phyloP scores from a whole-genome alignment of 2,888 invertebrate genomes.

The Parthenolecanium corni region DNA sequence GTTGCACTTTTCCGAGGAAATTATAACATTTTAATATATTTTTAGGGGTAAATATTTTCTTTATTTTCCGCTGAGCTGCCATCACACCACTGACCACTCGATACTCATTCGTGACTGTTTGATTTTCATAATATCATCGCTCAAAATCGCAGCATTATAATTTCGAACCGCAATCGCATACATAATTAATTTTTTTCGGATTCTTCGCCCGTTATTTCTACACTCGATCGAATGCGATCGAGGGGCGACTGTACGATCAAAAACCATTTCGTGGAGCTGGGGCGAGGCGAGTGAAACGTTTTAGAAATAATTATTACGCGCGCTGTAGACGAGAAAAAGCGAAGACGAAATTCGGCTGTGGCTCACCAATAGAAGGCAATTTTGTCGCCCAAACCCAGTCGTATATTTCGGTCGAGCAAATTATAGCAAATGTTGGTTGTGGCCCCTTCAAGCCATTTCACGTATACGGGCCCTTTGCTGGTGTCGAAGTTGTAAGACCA shows the following conservation, averaged over 20 bases:
- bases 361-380: slow-evolving; percentile 91
- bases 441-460: slow-evolving; percentile 91
- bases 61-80: too few species aligned
- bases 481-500: slow-evolving; percentile 84
- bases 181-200: slow-evolving; percentile 7
- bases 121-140: too few species aligned
- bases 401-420: slow-evolving; percentile 79
- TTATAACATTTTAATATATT: too few species aligned
- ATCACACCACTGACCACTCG: too few species aligned
- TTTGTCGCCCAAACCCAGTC: slow-evolving; percentile 77
- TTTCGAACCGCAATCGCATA: slow-evolving; percentile 13
- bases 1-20: too few species aligned
- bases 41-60: too few species aligned
- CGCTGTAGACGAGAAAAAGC: slow-evolving; percentile 1
- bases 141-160: neutral
- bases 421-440: slow-evolving; percentile 94
- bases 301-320: neutral
- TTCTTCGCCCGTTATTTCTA: too few species aligned
- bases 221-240: too few species aligned
- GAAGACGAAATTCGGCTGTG: neutral
- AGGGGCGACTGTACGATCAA: too few species aligned
- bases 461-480: slow-evolving; percentile 74
- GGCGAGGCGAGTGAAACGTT: too few species aligned
- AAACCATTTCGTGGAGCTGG: too few species aligned
- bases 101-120: neutral